A percentile compares a stretch with the other conserved stretches of the same genome.
Conservation (phyloP, 1,140 invertebrate species). For the Danaus plexippus region DNA sequence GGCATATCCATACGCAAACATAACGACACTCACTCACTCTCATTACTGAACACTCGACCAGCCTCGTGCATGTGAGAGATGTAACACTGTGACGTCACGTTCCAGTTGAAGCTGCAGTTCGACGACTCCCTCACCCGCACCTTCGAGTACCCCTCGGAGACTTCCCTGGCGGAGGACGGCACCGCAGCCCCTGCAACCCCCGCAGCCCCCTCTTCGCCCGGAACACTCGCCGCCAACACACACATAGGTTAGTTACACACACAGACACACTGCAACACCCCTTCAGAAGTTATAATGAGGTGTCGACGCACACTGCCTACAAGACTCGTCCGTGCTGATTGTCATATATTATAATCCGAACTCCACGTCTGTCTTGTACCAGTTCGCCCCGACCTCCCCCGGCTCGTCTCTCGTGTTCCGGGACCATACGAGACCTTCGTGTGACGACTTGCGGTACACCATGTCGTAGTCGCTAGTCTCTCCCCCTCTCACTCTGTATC, state of each 20-base stretch:
- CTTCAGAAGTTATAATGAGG: no score
- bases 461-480: no score
- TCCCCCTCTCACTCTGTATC: no score
- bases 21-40: no score
- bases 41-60: no score
- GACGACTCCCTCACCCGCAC: constrained; percentile 85
- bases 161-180: constrained; percentile 78
- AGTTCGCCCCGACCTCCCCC: neutral
- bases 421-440: constrained; percentile 26
- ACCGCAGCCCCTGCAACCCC: constrained; percentile 17
- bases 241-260: constrained; percentile 35
- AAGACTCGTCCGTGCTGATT: no score
- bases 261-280: neutral
- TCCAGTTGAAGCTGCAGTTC: constrained; percentile 87
- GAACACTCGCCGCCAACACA: constrained; percentile 41
- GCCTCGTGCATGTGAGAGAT: neutral
- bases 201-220: constrained; percentile 9
- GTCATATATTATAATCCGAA: no score
- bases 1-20: no score
- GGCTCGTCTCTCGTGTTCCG: neutral
- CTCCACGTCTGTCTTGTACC: neutral
- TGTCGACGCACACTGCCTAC: no score
- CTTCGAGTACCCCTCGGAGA: constrained; percentile 90
- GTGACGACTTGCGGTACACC: constrained; percentile 9
- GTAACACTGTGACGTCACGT: constrained; percentile 6